Percentiles rank a stretch among this genome's conserved stretches.
phyloP scores from a whole-genome alignment of 1,140 invertebrate species.

The Oedothorax gibbosus region DNA sequence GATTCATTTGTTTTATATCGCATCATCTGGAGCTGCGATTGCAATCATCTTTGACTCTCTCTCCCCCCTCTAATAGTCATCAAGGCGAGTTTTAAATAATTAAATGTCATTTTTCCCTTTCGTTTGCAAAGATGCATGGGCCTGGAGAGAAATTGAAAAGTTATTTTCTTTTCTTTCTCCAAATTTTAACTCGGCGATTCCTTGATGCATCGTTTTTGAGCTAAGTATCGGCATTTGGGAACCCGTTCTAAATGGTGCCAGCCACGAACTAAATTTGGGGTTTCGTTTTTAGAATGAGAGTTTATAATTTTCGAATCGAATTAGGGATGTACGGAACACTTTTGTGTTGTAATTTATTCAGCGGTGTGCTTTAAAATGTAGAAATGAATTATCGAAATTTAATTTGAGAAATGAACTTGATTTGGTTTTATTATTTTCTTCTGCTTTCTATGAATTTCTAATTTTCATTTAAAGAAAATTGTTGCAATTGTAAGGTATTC shows the following conservation, averaged over 20 bases:
- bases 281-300: no score
- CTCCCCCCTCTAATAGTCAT: constrained; percentile 42
- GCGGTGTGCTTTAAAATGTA: constrained; percentile 1
- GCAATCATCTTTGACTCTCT: constrained; percentile 27
- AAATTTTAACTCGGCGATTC: not conserved
- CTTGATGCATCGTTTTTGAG: constrained; percentile 48
- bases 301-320: no score
- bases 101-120: constrained; percentile 57
- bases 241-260: not conserved
- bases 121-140: constrained; percentile 40
- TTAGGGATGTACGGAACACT: no score
- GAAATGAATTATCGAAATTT: constrained; percentile 22
- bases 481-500: not conserved
- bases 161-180: constrained; percentile 40
- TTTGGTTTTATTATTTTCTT: not conserved
- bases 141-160: constrained; percentile 35
- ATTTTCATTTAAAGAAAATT: not conserved
- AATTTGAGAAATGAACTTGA: not conserved
- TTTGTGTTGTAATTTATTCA: no score
- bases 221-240: constrained; percentile 36
- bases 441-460: not conserved
- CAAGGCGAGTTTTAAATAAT: constrained; percentile 54
- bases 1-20: no score
- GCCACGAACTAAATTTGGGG: no score
- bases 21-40: constrained; percentile 23